Base-by-base conservation (phyloP, 2,888 invertebrate species). In the Caenorhabditis panamensis region DNA sequence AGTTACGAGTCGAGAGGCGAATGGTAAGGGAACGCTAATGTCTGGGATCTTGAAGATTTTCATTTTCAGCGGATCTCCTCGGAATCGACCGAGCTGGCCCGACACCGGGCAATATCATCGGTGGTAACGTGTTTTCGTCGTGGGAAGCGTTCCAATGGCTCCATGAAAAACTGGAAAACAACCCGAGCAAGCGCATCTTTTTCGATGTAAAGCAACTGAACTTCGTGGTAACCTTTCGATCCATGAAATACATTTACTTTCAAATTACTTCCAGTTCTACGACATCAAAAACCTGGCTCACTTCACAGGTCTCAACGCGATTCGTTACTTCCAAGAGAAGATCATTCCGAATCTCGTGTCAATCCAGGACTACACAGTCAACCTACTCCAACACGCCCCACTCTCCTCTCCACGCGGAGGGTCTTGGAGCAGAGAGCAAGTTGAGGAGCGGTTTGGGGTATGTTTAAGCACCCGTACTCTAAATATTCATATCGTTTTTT, bases 281-380 rank as follows among this genome's bases (percentile, higher is more conserved):
- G 71, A 64, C 2, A 2, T 78, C 2, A 31, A 31, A 24, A 59
- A 16, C 4, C 41, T 78, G 1, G 64, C 69, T 11, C 8, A 2
- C 1, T 56, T 47, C 24, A 16, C 53, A 8, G 78, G 78, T 28
- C 4, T 28, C 0, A 20, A 51, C 6, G 78, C 73, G 0, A 36
- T 1, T 3, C 13, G 20, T 18, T 36, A 22, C n/a, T 59, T 64
- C 9, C 6, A 18, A 3, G 13, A 51, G 8, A 28, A 13, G 0
- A 58, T 71, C n/a, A 36, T 11, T 1, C 16, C 26, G 1, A 13
- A 16, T 18, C 1, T 69, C 1, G 5, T 53, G 1, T 5, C 41
- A 0, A 71, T 78, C 54, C 69, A 78, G 37, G 76, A 77, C 20
- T 77, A 36, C n/a, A 36, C 63, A 1, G 24, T 22, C 6, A 26